Conservation (phyloP, 2,888 invertebrate species). For the Drosophila nigritarsus region DNA sequence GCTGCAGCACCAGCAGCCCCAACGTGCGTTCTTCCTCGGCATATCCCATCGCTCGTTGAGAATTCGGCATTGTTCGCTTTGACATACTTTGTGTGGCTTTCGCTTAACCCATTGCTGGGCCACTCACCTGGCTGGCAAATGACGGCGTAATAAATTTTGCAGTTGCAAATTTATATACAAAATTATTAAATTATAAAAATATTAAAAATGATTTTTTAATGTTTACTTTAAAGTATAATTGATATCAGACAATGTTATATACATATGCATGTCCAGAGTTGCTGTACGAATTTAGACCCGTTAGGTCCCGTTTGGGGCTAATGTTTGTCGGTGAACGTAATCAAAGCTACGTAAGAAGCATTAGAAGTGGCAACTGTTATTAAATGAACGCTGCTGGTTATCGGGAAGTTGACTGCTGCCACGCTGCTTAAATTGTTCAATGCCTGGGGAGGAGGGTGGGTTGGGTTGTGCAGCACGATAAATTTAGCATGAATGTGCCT, state of each 20-base stretch:
- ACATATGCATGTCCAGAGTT: no score
- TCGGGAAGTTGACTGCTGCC: slow-evolving; percentile 28
- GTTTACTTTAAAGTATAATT: background rate
- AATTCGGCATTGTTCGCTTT: slow-evolving; percentile 34
- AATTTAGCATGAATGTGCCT: slow-evolving; percentile 39
- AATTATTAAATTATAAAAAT: background rate
- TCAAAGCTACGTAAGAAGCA: slow-evolving; percentile 27
- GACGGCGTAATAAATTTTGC: background rate
- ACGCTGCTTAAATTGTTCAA: slow-evolving; percentile 1
- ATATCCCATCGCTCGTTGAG: slow-evolving; percentile 19
- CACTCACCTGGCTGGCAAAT: background rate
- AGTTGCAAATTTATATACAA: background rate
- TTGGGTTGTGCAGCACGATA: slow-evolving; percentile 37
- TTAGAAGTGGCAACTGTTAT: slow-evolving; percentile 3
- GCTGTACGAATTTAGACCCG: background rate
- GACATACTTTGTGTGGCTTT: slow-evolving; percentile 25
- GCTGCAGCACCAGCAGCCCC: slow-evolving; percentile 33
- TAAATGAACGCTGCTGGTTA: background rate
- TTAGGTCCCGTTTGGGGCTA: slow-evolving; percentile 25
- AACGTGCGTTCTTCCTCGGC: slow-evolving; percentile 57
- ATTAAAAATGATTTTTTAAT: background rate
- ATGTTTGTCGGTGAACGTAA: slow-evolving; percentile 16
- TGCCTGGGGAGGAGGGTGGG: background rate
- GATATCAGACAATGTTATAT: background rate
- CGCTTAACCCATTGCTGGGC: slow-evolving; percentile 41